Evolutionary conservation across 2,888 invertebrate genomes (phyloP).

Genomic region (Yponomeuta cagnagella): DNA sequence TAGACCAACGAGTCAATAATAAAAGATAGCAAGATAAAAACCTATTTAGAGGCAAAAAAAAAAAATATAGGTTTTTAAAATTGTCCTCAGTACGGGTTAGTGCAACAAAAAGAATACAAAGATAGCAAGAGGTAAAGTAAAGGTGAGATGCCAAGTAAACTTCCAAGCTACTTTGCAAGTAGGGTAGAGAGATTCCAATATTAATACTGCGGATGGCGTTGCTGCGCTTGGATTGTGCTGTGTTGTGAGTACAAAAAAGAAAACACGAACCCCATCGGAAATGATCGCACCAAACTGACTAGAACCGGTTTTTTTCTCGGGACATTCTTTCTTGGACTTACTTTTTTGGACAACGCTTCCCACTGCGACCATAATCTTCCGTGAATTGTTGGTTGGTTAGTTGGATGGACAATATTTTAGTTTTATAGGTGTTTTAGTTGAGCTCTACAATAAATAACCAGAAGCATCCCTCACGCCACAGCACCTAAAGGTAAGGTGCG

Average conservation of each 20-base stretch:
- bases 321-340: conserved; percentile 19
- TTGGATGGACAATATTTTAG: not conserved
- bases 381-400: not conserved
- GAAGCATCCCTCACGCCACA: too few relatives aligned
- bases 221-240: conserved; percentile 28
- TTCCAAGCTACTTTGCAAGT: too few relatives aligned
- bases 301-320: conserved; percentile 63
- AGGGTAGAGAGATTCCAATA: too few relatives aligned
- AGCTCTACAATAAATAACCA: not conserved
- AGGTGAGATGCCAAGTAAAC: too few relatives aligned
- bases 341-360: conserved; percentile 14
- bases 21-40: too few relatives aligned
- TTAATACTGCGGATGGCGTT: not conserved
- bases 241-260: conserved; percentile 26
- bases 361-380: conserved; percentile 16
- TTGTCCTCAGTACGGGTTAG: too few relatives aligned
- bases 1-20: too few relatives aligned
- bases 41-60: too few relatives aligned
- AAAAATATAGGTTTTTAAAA: too few relatives aligned
- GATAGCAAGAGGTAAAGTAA: too few relatives aligned
- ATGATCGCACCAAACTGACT: conserved; percentile 43
- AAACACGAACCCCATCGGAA: conserved; percentile 72
- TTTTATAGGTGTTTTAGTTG: not conserved
- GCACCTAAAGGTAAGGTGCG: too few relatives aligned
- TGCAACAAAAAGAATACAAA: too few relatives aligned